Percentiles rank a stretch among this genome's conserved stretches.
phyloP scores from a whole-genome alignment of 1,140 invertebrate genomes.

The Micrasema longulum region DNA sequence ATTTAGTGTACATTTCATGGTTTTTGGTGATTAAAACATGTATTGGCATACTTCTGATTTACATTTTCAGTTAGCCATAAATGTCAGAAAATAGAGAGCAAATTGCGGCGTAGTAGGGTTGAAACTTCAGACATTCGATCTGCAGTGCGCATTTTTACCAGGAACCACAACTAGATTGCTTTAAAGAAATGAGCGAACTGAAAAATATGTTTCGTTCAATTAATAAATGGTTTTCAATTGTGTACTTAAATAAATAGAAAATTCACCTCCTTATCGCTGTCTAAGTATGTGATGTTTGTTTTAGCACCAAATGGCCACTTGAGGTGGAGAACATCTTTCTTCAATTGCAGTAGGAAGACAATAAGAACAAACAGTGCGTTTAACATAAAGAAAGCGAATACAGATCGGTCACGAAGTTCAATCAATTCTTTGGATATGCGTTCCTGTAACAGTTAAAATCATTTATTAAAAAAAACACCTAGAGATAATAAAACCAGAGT shows the following conservation, averaged over 20 bases:
- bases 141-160: not conserved
- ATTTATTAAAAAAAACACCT: too few species aligned
- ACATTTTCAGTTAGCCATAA: too few species aligned
- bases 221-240: slow-evolving; percentile 54
- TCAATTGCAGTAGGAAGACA: slow-evolving; percentile 96
- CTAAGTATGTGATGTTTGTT: slow-evolving; percentile 92
- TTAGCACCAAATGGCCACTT: slow-evolving; percentile 95
- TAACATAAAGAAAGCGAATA: slow-evolving; percentile 97
- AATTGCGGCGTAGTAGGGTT: too few species aligned
- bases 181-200: too few species aligned
- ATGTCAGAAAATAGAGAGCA: too few species aligned
- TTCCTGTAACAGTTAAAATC: slow-evolving; percentile 74
- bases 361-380: slow-evolving; percentile 98
- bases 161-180: slow-evolving; percentile 30
- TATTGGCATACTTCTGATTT: too few species aligned
- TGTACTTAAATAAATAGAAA: slow-evolving; percentile 1
- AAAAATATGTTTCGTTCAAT: too few species aligned
- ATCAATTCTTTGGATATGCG: slow-evolving; percentile 90
- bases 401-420: slow-evolving; percentile 92
- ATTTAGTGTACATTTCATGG: too few species aligned
- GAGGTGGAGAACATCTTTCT: slow-evolving; percentile 93
- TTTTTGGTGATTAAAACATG: too few species aligned
- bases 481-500: too few species aligned
- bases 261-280: slow-evolving; percentile 88
- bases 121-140: slow-evolving; percentile 5